phyloP scores from a whole-genome alignment of 2,888 invertebrate species.

The Drosophila paranaensis region DNA sequence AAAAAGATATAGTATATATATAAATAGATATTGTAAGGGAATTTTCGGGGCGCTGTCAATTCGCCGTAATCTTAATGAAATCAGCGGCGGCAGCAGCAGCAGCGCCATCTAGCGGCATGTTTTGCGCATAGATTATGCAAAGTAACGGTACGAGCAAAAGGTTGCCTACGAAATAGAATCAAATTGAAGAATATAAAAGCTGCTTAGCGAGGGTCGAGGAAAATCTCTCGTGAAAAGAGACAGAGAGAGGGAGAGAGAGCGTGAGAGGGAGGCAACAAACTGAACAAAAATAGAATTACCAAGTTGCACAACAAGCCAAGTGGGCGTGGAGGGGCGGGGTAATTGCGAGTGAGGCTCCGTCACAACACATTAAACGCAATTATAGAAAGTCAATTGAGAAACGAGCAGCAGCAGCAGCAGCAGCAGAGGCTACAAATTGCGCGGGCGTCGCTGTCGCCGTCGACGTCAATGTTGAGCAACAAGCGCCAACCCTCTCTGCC shows the following conservation, averaged over 20 bases:
- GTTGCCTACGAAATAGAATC: conserved; percentile 29
- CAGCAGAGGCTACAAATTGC: conserved; percentile 52
- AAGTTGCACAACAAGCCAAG: conserved; percentile 65
- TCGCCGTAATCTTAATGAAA: conserved; percentile 54
- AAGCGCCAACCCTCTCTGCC: conserved; percentile 19
- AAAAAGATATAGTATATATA: neutral
- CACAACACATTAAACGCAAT: conserved; percentile 81
- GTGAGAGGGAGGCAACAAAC: conserved; percentile 14
- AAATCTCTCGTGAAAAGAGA: conserved; percentile 45
- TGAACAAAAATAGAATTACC: conserved; percentile 69
- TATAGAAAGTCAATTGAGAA: conserved; percentile 78
- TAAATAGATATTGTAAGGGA: neutral
- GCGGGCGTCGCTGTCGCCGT: conserved; percentile 52
- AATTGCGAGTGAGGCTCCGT: conserved; percentile 59
- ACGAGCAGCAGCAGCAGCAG: conserved; percentile 22
- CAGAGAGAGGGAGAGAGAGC: neutral
- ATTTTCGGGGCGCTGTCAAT: conserved; percentile 29
- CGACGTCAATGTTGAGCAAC: conserved; percentile 30
- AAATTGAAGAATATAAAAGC: conserved; percentile 75
- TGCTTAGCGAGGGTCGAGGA: conserved; percentile 43
- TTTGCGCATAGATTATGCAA: conserved; percentile 61
- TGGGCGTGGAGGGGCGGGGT: conserved; percentile 9
- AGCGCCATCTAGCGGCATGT: conserved; percentile 43
- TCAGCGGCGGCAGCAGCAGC: conserved; percentile 17
- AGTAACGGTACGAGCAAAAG: conserved; percentile 27